Evolutionary conservation across 2,888 invertebrate genomes (phyloP).

Genomic region (Eupeodes latifasciatus): DNA sequence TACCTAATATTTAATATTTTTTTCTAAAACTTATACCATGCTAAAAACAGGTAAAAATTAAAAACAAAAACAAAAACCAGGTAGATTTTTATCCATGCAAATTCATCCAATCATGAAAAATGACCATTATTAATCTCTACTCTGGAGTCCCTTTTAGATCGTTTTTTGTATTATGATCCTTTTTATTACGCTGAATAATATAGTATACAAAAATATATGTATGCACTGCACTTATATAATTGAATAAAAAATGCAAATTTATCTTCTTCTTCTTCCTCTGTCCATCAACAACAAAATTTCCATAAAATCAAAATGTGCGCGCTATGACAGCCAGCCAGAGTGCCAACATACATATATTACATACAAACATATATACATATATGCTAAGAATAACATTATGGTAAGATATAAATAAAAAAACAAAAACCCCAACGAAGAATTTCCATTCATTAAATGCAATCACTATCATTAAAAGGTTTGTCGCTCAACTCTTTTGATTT

Average conservation of each 20-base stretch:
- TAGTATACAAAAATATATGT: not conserved
- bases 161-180: not conserved
- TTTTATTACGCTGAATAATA: slow-evolving; percentile 10
- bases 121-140: slow-evolving; percentile 57
- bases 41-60: not conserved
- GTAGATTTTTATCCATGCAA: slow-evolving; percentile 20
- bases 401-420: not conserved
- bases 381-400: slow-evolving; percentile 2
- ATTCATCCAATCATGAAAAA: slow-evolving; percentile 56
- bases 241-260: slow-evolving; percentile 72
- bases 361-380: too few relatives aligned
- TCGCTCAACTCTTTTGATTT: slow-evolving; percentile 60
- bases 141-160: not conserved
- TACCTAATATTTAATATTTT: slow-evolving; percentile 43
- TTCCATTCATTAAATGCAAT: slow-evolving; percentile 65
- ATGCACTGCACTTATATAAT: slow-evolving; percentile 53
- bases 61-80: not conserved
- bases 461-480: slow-evolving; percentile 68
- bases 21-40: slow-evolving; percentile 7
- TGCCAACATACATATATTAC: not conserved
- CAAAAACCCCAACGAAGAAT: not conserved
- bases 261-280: not conserved
- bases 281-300: not conserved
- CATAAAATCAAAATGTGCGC: not conserved
- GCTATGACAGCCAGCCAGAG: not conserved